Evolutionary conservation across 2,113 vertebrate species (phyloP).

Genomic region (Cavia porcellus): DNA sequence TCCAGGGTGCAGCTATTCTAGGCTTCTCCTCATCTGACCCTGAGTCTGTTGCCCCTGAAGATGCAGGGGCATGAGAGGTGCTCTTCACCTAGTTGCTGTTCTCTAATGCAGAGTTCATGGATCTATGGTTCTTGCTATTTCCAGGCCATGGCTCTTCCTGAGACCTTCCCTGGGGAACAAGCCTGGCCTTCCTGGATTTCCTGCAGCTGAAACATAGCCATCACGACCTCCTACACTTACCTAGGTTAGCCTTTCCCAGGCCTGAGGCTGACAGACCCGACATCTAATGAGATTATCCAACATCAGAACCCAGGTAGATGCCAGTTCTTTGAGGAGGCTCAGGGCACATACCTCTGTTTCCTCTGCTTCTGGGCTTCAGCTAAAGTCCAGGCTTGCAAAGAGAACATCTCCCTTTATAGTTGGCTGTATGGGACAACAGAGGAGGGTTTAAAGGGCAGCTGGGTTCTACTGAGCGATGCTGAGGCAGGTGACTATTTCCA

Average conservation of each 20-base stretch:
- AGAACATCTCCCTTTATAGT: not conserved
- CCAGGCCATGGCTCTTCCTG: not conserved
- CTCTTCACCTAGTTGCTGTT: too few relatives aligned
- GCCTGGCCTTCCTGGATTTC: not conserved
- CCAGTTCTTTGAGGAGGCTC: not conserved
- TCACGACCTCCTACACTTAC: not conserved
- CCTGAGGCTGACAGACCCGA: not conserved
- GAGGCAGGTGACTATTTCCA: not conserved
- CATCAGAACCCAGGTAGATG: not conserved
- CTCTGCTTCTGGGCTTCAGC: not conserved
- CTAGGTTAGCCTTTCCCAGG: not conserved
- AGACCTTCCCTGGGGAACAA: not conserved
- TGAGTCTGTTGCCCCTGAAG: not conserved
- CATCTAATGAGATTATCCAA: too few relatives aligned
- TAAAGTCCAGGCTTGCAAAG: not conserved
- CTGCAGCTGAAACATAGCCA: not conserved
- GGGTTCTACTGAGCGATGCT: not conserved
- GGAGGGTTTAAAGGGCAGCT: not conserved
- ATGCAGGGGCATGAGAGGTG: not conserved
- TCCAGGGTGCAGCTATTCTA: not conserved
- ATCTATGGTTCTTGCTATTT: not conserved
- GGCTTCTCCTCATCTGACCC: not conserved
- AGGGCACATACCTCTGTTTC: not conserved
- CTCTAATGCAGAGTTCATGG: not conserved
- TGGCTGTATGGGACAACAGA: not conserved